A percentile compares a stretch with the other conserved stretches of the same genome.
These are phyloP conservation scores for Poicephalus meyeri DNA, from an alignment of 2,113 vertebrate genomes.

Conservation along the genomic window DNA sequence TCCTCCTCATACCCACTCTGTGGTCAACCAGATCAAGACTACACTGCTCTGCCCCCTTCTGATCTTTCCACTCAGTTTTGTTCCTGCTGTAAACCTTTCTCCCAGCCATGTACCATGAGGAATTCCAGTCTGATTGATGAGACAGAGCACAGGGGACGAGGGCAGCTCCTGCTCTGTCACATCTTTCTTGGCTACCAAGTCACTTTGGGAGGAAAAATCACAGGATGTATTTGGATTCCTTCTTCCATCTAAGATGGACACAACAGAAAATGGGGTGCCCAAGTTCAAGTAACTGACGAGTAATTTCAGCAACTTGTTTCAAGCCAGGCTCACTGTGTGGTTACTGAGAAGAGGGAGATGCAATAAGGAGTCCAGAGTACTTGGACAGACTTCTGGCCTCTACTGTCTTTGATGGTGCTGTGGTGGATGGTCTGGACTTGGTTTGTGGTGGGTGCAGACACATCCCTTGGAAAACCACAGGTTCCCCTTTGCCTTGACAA, in stretches of 20 bases:
- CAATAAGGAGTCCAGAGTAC: not conserved
- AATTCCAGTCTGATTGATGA: not conserved
- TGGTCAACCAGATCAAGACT: not conserved
- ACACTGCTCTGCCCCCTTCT: not conserved
- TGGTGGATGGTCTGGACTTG: not conserved
- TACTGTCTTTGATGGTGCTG: not conserved
- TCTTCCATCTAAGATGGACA: not conserved
- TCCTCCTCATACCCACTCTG: not conserved
- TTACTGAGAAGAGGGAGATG: not conserved
- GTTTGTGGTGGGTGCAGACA: not conserved
- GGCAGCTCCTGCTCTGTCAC: not conserved
- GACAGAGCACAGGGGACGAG: not conserved
- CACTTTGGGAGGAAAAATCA: not conserved
- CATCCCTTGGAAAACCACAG: not conserved
- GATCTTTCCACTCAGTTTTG: not conserved
- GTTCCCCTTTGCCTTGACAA: not conserved
- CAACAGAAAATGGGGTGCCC: not conserved
- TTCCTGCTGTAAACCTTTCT: not conserved
- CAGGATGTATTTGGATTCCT: not conserved
- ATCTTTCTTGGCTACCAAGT: not conserved
- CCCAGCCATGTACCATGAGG: not conserved
- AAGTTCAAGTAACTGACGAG: not conserved
- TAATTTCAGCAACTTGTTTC: not conserved
- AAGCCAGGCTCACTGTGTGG: not conserved
- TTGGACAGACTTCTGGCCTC: not conserved